Evolutionary conservation across 2,797 vertebrate genomes (phyloP).

Genomic region (Cygnus olor): DNA sequence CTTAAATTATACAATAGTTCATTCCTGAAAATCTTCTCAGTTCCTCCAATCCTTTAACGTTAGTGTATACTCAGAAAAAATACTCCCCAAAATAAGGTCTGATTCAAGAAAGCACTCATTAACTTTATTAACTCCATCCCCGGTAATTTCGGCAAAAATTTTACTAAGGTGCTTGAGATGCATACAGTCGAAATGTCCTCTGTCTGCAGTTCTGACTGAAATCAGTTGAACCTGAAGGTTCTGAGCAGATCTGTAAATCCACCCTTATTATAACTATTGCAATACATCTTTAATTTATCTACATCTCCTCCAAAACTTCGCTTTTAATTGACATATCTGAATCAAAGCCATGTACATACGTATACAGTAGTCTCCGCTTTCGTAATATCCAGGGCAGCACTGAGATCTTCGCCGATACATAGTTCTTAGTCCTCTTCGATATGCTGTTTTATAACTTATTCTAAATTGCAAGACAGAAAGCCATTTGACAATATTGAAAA

Average conservation of each 20-base stretch:
- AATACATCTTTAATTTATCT: background rate
- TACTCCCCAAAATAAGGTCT: background rate
- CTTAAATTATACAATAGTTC: background rate
- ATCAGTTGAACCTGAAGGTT: background rate
- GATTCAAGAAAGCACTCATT: background rate
- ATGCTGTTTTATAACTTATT: slow-evolving; percentile 98
- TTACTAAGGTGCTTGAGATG: background rate
- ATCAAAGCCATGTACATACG: slow-evolving; percentile 79
- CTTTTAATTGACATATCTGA: background rate
- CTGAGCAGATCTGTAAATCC: background rate
- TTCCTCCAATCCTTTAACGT: background rate
- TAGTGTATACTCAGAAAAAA: background rate
- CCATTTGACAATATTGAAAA: slow-evolving; percentile 69
- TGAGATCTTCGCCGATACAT: slow-evolving; percentile 97
- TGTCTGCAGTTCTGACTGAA: background rate
- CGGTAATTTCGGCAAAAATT: background rate
- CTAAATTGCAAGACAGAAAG: slow-evolving; percentile 79
- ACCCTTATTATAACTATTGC: background rate
- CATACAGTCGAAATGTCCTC: accelerated
- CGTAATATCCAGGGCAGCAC: slow-evolving; percentile 97
- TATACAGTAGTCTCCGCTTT: slow-evolving; percentile 94
- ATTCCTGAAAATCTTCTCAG: background rate
- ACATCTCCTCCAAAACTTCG: background rate
- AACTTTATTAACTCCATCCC: background rate
- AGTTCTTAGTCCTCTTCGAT: slow-evolving; percentile 92